Percentiles rank a stretch among this genome's conserved stretches.
phyloP scores from a whole-genome alignment of 2,113 vertebrate genomes.

The Morone chrysops region DNA sequence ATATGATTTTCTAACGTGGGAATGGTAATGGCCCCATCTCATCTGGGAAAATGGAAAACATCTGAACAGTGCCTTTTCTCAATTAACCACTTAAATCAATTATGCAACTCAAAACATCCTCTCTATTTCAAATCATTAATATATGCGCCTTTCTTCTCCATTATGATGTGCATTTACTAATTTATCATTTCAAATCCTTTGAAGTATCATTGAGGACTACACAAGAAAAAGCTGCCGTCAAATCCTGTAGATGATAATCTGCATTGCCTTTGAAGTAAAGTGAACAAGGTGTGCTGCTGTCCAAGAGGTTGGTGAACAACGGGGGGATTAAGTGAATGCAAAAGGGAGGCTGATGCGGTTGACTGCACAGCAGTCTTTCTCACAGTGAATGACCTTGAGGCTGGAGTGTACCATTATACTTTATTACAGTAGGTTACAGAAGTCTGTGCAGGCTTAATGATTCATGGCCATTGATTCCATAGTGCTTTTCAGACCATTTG shows the following conservation, averaged over 20 bases:
- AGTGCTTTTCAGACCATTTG: slow-evolving; percentile 74
- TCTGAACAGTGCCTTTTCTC: slow-evolving; percentile 25
- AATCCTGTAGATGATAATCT: slow-evolving; percentile 4
- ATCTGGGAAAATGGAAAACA: slow-evolving; percentile 28
- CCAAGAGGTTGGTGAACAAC: slow-evolving; percentile 13
- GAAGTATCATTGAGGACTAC: slow-evolving; percentile 18
- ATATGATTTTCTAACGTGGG: slow-evolving; percentile 13
- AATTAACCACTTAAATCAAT: slow-evolving; percentile 43
- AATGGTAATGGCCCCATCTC: slow-evolving; percentile 6
- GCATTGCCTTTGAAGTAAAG: slow-evolving; percentile 32
- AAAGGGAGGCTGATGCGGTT: slow-evolving; percentile 38
- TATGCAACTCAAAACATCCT: slow-evolving; percentile 18
- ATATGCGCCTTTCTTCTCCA: not conserved
- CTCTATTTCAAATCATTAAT: slow-evolving; percentile 8
- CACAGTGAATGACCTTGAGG: slow-evolving; percentile 69
- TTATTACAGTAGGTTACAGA: slow-evolving; percentile 69
- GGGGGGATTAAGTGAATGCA: slow-evolving; percentile 41
- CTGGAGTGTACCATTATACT: slow-evolving; percentile 65
- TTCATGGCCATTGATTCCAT: slow-evolving; percentile 72
- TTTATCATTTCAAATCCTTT: slow-evolving; percentile 32
- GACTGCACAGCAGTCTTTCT: slow-evolving; percentile 42
- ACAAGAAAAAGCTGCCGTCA: slow-evolving; percentile 9
- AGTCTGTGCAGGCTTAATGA: slow-evolving; percentile 69
- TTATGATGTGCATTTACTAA: slow-evolving; percentile 13
- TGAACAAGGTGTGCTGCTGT: slow-evolving; percentile 29